phyloP scores from a whole-genome alignment of 2,113 vertebrate genomes.

The Anarrhichthys ocellatus region DNA sequence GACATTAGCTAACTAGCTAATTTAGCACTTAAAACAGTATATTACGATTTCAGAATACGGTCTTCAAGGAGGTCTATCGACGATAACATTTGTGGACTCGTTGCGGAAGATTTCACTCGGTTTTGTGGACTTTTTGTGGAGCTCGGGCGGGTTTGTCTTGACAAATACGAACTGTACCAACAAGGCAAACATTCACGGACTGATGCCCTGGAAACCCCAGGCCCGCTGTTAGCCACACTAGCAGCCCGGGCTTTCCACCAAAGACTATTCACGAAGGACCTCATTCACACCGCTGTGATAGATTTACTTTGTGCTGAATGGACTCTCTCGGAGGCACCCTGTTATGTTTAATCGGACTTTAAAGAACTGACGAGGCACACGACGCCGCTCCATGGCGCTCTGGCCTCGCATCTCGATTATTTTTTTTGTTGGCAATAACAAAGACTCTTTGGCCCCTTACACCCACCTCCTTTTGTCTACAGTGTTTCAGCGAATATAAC shows the following conservation, averaged over 20 bases:
- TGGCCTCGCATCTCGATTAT: slow-evolving; percentile 47
- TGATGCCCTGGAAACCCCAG: slow-evolving; percentile 21
- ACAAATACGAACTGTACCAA: slow-evolving; percentile 22
- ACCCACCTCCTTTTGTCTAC: slow-evolving; percentile 53
- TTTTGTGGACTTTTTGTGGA: slow-evolving; percentile 46
- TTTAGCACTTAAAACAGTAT: slow-evolving; percentile 6
- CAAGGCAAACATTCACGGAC: slow-evolving; percentile 50
- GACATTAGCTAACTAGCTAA: slow-evolving; percentile 16
- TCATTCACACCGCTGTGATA: slow-evolving; percentile 24
- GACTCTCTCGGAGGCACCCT: slow-evolving; percentile 59
- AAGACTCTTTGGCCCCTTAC: slow-evolving; percentile 58
- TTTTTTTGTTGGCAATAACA: slow-evolving; percentile 62
- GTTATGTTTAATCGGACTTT: slow-evolving; percentile 65
- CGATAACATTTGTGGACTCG: slow-evolving; percentile 31
- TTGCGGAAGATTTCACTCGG: neutral
- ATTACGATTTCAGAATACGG: neutral
- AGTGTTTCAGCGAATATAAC: slow-evolving; percentile 65
- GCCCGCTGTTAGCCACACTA: slow-evolving; percentile 51
- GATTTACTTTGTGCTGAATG: slow-evolving; percentile 16
- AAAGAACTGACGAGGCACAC: slow-evolving; percentile 61
- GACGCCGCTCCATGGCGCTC: slow-evolving; percentile 51
- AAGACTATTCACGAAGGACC: slow-evolving; percentile 63
- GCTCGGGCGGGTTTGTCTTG: slow-evolving; percentile 2
- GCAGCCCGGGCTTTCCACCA: slow-evolving; percentile 40
- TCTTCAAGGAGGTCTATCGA: neutral